These are phyloP conservation scores for Alfaro cultratus DNA, from an alignment of 2,797 vertebrate genomes.

Conservation along the genomic window DNA sequence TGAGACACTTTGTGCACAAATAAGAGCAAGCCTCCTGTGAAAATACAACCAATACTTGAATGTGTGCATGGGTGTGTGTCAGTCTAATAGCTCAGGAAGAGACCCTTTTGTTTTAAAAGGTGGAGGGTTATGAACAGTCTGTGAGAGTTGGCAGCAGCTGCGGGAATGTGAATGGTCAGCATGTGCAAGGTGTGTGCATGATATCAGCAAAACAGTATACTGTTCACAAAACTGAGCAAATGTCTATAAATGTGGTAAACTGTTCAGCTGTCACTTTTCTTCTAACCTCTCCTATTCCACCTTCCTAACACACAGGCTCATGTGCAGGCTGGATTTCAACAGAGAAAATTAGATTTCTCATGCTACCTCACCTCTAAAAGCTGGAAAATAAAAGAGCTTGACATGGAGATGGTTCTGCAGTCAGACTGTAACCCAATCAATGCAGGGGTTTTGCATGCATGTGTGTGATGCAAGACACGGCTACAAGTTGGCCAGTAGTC, in stretches of 20 bases:
- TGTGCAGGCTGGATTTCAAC: conserved; percentile 23
- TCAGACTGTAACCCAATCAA: conserved; percentile 43
- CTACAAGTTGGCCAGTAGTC: not conserved
- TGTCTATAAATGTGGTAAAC: conserved; percentile 16
- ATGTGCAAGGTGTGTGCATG: conserved; percentile 24
- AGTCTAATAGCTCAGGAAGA: conserved; percentile 46
- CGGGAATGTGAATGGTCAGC: conserved; percentile 23
- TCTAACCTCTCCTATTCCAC: conserved; percentile 11
- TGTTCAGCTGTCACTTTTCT: conserved; percentile 36
- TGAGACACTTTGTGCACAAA: conserved; percentile 29
- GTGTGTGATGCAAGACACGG: conserved; percentile 19
- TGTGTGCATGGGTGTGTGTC: conserved; percentile 1
- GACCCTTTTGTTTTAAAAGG: conserved; percentile 60
- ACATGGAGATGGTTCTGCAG: conserved; percentile 29
- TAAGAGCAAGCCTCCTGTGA: conserved; percentile 28
- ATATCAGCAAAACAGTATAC: conserved; percentile 26
- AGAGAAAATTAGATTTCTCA: conserved; percentile 47
- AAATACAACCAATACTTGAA: conserved; percentile 34
- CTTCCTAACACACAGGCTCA: conserved; percentile 1
- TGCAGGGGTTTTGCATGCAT: conserved; percentile 15
- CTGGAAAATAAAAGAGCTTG: conserved; percentile 20
- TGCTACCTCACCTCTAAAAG: conserved; percentile 33
- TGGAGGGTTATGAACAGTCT: conserved; percentile 61
- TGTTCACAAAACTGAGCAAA: conserved; percentile 1
- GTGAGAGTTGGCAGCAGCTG: conserved; percentile 51